These are phyloP conservation scores for Meghimatium bilineatum DNA, from an alignment of 2,888 invertebrate species.

Conservation along the genomic window DNA sequence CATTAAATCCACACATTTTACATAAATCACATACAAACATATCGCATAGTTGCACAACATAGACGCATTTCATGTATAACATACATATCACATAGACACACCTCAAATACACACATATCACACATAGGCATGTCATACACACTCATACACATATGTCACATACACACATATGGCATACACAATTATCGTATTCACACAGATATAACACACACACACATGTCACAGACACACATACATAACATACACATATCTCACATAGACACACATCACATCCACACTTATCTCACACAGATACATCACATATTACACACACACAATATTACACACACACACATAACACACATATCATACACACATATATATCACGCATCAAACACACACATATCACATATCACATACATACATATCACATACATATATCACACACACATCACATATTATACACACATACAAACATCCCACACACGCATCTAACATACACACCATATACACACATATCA, in stretches of 20 bases:
- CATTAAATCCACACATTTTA: neutral
- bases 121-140: neutral
- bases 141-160: neutral
- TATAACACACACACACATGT: neutral
- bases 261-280: too few relatives aligned
- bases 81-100: neutral
- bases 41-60: neutral
- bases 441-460: too few relatives aligned
- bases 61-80: neutral
- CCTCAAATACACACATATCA: neutral
- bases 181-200: neutral
- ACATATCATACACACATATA: too few relatives aligned
- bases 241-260: too few relatives aligned
- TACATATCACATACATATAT: too few relatives aligned
- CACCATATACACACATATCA: neutral
- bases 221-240: neutral
- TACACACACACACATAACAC: too few relatives aligned
- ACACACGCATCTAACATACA: too few relatives aligned
- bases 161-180: neutral
- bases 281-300: too few relatives aligned
- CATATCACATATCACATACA: too few relatives aligned
- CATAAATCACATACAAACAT: neutral
- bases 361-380: too few relatives aligned
- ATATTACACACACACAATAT: too few relatives aligned
- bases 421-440: too few relatives aligned